phyloP scores from a whole-genome alignment of 1,140 invertebrate genomes.

The Chelonus insularis region DNA sequence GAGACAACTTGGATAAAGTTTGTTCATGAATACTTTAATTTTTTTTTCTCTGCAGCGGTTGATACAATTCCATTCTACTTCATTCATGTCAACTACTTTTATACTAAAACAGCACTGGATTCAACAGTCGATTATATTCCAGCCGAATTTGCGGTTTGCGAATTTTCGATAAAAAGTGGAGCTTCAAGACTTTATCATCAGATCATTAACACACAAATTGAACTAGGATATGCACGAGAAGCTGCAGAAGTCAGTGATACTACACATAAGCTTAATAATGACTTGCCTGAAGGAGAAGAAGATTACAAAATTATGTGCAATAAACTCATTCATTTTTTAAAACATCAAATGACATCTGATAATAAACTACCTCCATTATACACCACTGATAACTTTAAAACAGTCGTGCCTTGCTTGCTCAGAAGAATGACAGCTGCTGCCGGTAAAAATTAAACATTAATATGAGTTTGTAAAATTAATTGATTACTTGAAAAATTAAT shows the following conservation, averaged over 20 bases:
- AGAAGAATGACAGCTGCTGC: slow-evolving; percentile 48
- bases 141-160: slow-evolving; percentile 49
- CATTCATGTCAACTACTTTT: slow-evolving; percentile 57
- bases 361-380: slow-evolving; percentile 57
- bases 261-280: slow-evolving; percentile 58
- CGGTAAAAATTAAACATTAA: slow-evolving; percentile 41
- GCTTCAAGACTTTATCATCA: slow-evolving; percentile 58
- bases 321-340: slow-evolving; percentile 52
- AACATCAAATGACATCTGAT: slow-evolving; percentile 27
- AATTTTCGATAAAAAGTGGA: slow-evolving; percentile 61
- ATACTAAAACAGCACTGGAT: slow-evolving; percentile 32
- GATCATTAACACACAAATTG: slow-evolving; percentile 58
- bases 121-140: slow-evolving; percentile 45
- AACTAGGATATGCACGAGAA: slow-evolving; percentile 59
- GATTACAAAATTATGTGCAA: slow-evolving; percentile 41
- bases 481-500: no score
- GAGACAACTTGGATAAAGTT: no score
- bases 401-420: slow-evolving; percentile 44
- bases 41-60: no score
- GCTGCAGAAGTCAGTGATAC: slow-evolving; percentile 55
- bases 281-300: slow-evolving; percentile 39
- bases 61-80: slow-evolving; percentile 51
- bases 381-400: slow-evolving; percentile 38
- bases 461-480: no score
- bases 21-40: no score